These are phyloP conservation scores for Caenorhabditis panamensis DNA, from an alignment of 2,888 invertebrate genomes.

Conservation along the genomic window DNA sequence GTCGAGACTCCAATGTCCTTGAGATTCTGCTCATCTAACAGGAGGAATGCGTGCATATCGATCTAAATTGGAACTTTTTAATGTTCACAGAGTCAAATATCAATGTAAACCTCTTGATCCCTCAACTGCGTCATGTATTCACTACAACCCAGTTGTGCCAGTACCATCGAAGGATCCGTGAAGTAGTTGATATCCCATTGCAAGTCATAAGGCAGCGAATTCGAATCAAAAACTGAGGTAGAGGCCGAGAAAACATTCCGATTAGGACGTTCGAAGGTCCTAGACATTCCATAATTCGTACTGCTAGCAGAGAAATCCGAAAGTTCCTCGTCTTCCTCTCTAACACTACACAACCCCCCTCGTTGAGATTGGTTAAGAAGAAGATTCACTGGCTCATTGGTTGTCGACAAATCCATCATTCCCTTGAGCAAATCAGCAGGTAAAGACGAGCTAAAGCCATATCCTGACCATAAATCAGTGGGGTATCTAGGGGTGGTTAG, in stretches of 20 bases:
- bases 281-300: constrained; percentile 47
- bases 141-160: constrained; percentile 78
- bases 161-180: constrained; percentile 77
- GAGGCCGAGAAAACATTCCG: constrained; percentile 68
- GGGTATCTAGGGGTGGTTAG: constrained; percentile 67
- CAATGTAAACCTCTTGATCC: constrained; percentile 80
- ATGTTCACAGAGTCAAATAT: no score
- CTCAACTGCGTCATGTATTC: constrained; percentile 77
- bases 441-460: constrained; percentile 78
- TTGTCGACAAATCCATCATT: constrained; percentile 57
- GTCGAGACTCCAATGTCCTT: constrained; percentile 80
- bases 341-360: constrained; percentile 67
- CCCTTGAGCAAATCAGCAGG: constrained; percentile 77
- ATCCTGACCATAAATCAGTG: constrained; percentile 77
- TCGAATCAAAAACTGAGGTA: constrained; percentile 69
- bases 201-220: constrained; percentile 66
- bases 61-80: no score
- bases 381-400: constrained; percentile 12
- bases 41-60: constrained; percentile 79
- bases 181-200: constrained; percentile 77
- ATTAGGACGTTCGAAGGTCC: constrained; percentile 33
- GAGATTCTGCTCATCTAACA: constrained; percentile 78
- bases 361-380: constrained; percentile 45
- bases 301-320: constrained; percentile 62
- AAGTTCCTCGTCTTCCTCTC: constrained; percentile 75